phyloP scores from a whole-genome alignment of 1,140 invertebrate species.

The Nasonia longicornis region DNA sequence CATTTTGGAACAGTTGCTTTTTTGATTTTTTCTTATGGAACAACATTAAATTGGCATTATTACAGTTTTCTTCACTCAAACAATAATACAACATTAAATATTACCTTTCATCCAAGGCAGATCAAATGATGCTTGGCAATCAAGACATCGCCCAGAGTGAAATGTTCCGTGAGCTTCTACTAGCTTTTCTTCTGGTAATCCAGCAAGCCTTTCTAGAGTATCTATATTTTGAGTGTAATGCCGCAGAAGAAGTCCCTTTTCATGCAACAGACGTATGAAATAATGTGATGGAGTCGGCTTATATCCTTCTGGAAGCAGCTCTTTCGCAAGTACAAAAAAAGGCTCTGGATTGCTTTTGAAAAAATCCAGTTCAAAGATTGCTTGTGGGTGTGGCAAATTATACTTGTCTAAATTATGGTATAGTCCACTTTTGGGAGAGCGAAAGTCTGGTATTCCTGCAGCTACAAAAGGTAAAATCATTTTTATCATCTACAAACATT shows the following conservation, averaged over 20 bases:
- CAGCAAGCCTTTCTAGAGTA: constrained; percentile 88
- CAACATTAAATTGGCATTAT: background rate
- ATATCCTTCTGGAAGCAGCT: constrained; percentile 85
- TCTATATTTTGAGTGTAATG: constrained; percentile 97
- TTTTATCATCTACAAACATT: background rate
- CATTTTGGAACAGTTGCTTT: constrained; percentile 82
- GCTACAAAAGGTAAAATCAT: constrained; percentile 70
- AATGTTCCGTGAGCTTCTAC: constrained; percentile 96
- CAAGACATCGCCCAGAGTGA: constrained; percentile 86
- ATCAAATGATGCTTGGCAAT: constrained; percentile 80
- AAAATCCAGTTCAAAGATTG: constrained; percentile 93
- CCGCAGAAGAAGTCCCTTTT: constrained; percentile 83
- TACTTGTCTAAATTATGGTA: constrained; percentile 95
- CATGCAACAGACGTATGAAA: constrained; percentile 83
- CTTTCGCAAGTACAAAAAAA: constrained; percentile 88
- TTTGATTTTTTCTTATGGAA: constrained; percentile 77
- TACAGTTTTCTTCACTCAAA: background rate
- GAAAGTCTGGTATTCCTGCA: constrained; percentile 95
- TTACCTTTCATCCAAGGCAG: constrained; percentile 88
- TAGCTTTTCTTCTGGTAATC: constrained; percentile 86
- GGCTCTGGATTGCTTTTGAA: constrained; percentile 86
- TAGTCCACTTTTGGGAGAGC: constrained; percentile 90
- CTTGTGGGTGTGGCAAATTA: constrained; percentile 91
- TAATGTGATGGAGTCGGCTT: constrained; percentile 87
- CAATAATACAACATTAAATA: constrained; percentile 7